Conservation (phyloP, 2,888 invertebrate genomes). For the Lepidocyrtoides sp. region DNA sequence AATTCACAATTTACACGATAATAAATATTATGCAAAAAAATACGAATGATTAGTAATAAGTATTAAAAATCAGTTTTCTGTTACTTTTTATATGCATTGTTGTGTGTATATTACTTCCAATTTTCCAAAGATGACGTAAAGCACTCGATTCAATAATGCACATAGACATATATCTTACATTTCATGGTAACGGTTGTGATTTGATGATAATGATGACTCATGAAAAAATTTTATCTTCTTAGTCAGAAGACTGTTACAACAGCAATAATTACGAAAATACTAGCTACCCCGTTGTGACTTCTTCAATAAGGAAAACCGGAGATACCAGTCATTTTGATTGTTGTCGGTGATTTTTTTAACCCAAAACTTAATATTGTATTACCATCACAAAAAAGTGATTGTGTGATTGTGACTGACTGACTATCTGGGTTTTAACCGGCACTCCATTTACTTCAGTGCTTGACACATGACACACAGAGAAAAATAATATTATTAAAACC, state of each 20-base stretch:
- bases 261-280: slow-evolving; percentile 6
- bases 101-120: not conserved
- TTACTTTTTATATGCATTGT: not conserved
- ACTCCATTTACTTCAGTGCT: not conserved
- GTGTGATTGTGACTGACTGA: not conserved
- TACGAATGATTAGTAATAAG: not conserved
- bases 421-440: not conserved
- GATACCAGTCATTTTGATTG: slow-evolving; percentile 55
- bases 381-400: not conserved
- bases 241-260: not conserved
- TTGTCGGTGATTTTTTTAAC: slow-evolving; percentile 43
- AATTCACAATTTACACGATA: not conserved
- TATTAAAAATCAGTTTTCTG: not conserved
- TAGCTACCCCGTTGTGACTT: not conserved
- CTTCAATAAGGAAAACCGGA: slow-evolving; percentile 29
- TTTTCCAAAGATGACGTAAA: not conserved
- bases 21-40: not conserved
- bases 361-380: slow-evolving; percentile 46
- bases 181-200: not conserved
- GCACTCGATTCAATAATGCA: not conserved
- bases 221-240: not conserved
- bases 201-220: not conserved
- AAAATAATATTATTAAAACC: not conserved
- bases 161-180: no score
- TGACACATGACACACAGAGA: not conserved